phyloP scores from a whole-genome alignment of 2,113 vertebrate genomes.

The Etheostoma spectabile region DNA sequence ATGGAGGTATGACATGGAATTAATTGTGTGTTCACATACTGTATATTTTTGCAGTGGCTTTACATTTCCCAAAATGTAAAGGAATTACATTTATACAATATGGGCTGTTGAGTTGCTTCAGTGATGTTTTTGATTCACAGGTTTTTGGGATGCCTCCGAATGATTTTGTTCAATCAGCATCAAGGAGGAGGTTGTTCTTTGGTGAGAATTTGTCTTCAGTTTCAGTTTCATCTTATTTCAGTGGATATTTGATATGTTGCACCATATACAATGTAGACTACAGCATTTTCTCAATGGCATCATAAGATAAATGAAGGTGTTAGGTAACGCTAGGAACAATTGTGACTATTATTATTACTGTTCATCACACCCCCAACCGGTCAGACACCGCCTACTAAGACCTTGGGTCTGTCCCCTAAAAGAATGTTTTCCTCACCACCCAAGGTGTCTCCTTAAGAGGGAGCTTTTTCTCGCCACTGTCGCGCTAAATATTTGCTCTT shows the following conservation, averaged over 20 bases:
- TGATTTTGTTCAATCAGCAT: conserved; percentile 90
- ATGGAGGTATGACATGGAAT: conserved; percentile 88
- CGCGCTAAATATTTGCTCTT: too few species aligned
- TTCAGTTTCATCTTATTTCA: neutral
- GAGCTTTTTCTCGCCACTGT: too few species aligned
- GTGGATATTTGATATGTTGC: neutral
- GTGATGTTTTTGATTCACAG: conserved; percentile 76
- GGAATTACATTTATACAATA: neutral
- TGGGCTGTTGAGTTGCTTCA: neutral
- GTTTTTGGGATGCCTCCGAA: conserved; percentile 91
- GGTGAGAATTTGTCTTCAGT: conserved; percentile 82
- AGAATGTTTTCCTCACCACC: too few species aligned
- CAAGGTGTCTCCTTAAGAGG: too few species aligned
- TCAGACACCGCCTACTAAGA: too few species aligned
- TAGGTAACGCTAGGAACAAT: neutral
- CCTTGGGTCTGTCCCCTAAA: too few species aligned
- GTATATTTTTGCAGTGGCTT: neutral
- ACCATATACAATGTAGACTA: neutral
- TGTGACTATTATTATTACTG: too few species aligned
- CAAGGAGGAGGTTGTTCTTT: conserved; percentile 90
- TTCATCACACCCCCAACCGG: too few species aligned
- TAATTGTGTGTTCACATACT: neutral
- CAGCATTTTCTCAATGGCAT: neutral
- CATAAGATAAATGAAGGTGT: neutral
- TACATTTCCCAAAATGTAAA: neutral